A percentile compares a stretch with the other conserved stretches of the same genome.
phyloP scores from a whole-genome alignment of 2,113 vertebrate species.

The Spermophilus dauricus region DNA sequence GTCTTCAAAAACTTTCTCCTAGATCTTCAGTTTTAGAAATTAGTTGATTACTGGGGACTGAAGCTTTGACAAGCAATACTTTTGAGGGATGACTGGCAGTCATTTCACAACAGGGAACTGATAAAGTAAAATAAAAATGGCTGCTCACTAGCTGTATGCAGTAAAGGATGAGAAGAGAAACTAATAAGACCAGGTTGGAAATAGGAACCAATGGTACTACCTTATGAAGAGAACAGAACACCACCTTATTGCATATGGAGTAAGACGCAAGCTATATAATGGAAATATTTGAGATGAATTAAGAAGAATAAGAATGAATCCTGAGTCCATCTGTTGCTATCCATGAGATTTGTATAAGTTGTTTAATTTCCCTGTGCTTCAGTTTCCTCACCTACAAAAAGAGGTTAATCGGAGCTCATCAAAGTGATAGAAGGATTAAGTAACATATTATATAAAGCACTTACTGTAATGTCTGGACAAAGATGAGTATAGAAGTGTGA shows the following conservation, averaged over 20 bases:
- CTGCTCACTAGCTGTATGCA: not conserved
- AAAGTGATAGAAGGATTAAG: not conserved
- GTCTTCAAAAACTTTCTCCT: not conserved
- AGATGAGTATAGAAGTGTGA: not conserved
- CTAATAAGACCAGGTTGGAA: not conserved
- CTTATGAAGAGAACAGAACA: conserved; percentile 3
- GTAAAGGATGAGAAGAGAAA: not conserved
- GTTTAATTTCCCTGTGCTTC: conserved; percentile 19
- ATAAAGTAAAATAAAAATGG: conserved; percentile 20
- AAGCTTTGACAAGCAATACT: not conserved
- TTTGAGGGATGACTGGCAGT: not conserved
- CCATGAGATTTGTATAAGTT: not conserved
- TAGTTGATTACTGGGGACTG: not conserved
- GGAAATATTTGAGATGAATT: not conserved
- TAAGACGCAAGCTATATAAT: not conserved
- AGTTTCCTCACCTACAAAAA: conserved; percentile 13
- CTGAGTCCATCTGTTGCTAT: not conserved
- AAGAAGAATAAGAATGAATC: not conserved
- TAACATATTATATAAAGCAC: not conserved
- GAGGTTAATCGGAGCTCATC: not conserved
- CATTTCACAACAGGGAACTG: not conserved
- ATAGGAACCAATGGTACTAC: not conserved
- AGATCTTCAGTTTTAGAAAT: conserved; percentile 39
- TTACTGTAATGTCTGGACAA: not conserved
- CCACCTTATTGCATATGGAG: not conserved